phyloP scores from a whole-genome alignment of 2,888 invertebrate genomes.

The Panorpa germanica region DNA sequence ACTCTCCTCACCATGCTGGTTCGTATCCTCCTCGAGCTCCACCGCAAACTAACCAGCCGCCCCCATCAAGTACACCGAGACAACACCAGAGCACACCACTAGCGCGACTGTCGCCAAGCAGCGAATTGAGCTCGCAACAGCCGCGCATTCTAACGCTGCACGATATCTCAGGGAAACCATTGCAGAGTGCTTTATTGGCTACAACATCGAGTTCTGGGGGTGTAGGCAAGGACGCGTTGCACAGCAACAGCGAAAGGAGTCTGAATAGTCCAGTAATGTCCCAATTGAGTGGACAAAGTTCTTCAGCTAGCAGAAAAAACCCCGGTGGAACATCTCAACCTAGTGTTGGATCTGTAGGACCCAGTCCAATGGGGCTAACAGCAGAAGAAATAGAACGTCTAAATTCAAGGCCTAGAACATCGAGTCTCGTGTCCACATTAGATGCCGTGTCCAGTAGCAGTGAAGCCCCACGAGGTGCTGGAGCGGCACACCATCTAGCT shows the following conservation, averaged over 20 bases:
- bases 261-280: conserved; percentile 87
- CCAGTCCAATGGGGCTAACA: conserved; percentile 63
- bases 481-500: conserved; percentile 45
- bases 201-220: conserved; percentile 80
- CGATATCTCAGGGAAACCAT: conserved; percentile 82
- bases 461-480: conserved; percentile 52
- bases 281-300: conserved; percentile 73
- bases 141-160: conserved; percentile 83
- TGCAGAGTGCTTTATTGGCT: conserved; percentile 74
- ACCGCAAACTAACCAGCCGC: conserved; percentile 47
- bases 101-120: conserved; percentile 78
- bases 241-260: conserved; percentile 81
- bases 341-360: conserved; percentile 42
- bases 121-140: conserved; percentile 78
- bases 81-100: conserved; percentile 80
- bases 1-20: conserved; percentile 57
- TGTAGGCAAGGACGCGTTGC: conserved; percentile 72
- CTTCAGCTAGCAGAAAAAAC: conserved; percentile 57
- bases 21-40: conserved; percentile 57
- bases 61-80: conserved; percentile 43
- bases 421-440: conserved; percentile 77
- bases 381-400: conserved; percentile 86
- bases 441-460: conserved; percentile 89
- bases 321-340: conserved; percentile 48
- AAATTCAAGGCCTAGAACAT: conserved; percentile 71